Evolutionary conservation across 1,140 invertebrate species (phyloP).

Genomic region (Vollenhovia emeryi): DNA sequence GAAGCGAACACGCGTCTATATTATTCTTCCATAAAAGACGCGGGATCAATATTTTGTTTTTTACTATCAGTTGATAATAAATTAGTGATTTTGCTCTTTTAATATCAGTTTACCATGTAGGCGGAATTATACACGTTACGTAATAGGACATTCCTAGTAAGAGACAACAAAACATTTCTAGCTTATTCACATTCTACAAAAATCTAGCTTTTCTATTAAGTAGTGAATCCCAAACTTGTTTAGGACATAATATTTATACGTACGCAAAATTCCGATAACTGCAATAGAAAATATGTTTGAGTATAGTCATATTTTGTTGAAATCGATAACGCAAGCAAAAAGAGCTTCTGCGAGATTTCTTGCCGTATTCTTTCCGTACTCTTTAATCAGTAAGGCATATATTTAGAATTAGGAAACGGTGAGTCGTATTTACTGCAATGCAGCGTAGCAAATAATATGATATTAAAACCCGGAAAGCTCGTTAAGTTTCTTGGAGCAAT

Average conservation of each 20-base stretch:
- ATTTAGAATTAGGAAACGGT: not conserved
- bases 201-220: not conserved
- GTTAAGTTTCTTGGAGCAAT: not conserved
- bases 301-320: conserved; percentile 2
- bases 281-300: not conserved
- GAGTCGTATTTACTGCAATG: not conserved
- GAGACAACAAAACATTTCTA: no score
- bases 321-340: not conserved
- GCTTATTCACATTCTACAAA: not conserved
- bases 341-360: not conserved
- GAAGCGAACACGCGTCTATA: not conserved
- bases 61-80: no score
- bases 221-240: not conserved
- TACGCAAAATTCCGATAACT: not conserved
- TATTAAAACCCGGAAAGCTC: not conserved
- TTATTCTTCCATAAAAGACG: not conserved
- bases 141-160: no score
- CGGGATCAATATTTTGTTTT: no score
- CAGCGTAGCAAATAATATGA: not conserved
- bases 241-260: not conserved
- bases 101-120: not conserved
- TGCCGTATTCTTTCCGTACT: not conserved
- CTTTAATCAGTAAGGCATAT: not conserved
- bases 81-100: not conserved
- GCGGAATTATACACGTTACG: not conserved